Base-by-base conservation (phyloP, 2,797 vertebrate genomes). In the Intellagama lesueurii region DNA sequence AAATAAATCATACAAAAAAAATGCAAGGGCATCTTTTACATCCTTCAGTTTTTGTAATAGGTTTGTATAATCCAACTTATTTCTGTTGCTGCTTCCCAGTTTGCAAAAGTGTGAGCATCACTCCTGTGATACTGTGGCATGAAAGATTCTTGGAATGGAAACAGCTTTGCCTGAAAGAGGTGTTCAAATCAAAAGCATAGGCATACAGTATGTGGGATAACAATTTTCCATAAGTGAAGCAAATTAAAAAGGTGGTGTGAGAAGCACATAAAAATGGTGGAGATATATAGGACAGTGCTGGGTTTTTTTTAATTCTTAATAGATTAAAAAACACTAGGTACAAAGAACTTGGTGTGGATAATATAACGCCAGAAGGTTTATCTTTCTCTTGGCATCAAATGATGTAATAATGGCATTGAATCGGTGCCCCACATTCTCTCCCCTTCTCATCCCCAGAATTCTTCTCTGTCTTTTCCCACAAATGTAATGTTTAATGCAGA, bases 261-360 rank as follows among this genome's bases (percentile, higher is more conserved):
- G 26, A 26, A 49, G 16, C 26, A 60, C 81, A n/a, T 19, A 12
- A 56, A 35, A 78, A 22, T 82, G 24, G 68, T 88, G 56, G 19
- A 68, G 80, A 68, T 26, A n/a, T 17, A 35, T 30, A 72, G 84
- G 28, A 84, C 3, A 8, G 49, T 68, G 69, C 69, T 40, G 19
- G 24, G 56, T 70, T 24, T 90, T 80, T 70, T 24, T 90, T 80
- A 52, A 40, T 85, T 76, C 76, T 72, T 78, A 47, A 76, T 47
- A 28, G 68, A 64, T 32, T 47, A 47, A 32, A 60, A 69, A 76
- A 47, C 22, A 78, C 30, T 16, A 32, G 69, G 80, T 84, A 49
- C 91, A 92, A 83, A 70, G 24, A 52, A 91, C 84, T 91, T 89
- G 92, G 86, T 9, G 52, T 52, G 91, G 90, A 93, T 92, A 95